A percentile compares a stretch with the other conserved stretches of the same genome.
These are phyloP conservation scores for Magallana ariakensis DNA, from an alignment of 1,140 invertebrate genomes.

Conservation along the genomic window DNA sequence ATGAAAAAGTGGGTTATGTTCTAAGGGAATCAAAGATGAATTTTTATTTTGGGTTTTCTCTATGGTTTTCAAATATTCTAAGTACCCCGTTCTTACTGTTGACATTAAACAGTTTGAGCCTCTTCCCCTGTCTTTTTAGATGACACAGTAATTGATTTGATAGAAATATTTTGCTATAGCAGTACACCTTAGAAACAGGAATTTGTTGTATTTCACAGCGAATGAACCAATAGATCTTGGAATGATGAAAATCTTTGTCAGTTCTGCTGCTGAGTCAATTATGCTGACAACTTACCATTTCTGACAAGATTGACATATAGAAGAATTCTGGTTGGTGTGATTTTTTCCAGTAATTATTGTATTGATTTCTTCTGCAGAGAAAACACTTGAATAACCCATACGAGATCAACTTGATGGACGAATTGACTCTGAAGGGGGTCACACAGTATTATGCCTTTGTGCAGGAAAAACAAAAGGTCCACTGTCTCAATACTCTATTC, in stretches of 20 bases:
- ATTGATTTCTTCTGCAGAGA: slow-evolving; percentile 81
- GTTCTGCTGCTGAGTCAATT: slow-evolving; percentile 40
- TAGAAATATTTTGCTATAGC: too few relatives aligned
- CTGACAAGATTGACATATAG: neutral
- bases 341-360: neutral
- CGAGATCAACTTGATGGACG: slow-evolving; percentile 99
- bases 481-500: slow-evolving; percentile 99
- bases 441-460: slow-evolving; percentile 99
- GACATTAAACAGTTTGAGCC: too few relatives aligned
- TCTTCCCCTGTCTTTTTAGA: too few relatives aligned
- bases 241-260: slow-evolving; percentile 41
- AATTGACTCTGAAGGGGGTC: slow-evolving; percentile 98
- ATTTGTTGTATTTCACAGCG: too few relatives aligned
- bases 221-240: neutral
- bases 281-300: slow-evolving; percentile 1
- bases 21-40: too few relatives aligned
- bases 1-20: too few relatives aligned
- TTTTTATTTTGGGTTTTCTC: too few relatives aligned
- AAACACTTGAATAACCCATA: slow-evolving; percentile 98
- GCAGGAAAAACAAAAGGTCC: slow-evolving; percentile 99
- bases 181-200: too few relatives aligned
- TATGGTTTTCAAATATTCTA: too few relatives aligned
- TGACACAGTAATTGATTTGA: too few relatives aligned
- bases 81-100: too few relatives aligned
- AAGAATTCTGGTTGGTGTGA: neutral